Conservation (phyloP, 2,888 invertebrate species). For the Eustalomyia histrio region DNA sequence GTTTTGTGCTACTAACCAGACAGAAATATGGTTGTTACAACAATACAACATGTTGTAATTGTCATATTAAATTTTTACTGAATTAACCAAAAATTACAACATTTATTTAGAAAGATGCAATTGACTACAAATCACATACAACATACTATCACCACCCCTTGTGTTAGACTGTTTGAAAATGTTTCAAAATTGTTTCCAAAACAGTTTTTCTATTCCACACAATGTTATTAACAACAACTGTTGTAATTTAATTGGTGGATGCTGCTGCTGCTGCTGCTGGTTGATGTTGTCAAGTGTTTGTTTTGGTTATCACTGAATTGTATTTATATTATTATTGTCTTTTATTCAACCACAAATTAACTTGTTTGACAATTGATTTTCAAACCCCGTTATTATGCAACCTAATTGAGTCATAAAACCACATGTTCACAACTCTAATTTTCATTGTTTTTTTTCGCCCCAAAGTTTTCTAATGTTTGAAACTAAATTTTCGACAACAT, state of each 20-base stretch:
- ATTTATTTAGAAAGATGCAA: slow-evolving; percentile 16
- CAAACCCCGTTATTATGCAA: slow-evolving; percentile 75
- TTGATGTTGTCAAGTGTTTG: slow-evolving; percentile 48
- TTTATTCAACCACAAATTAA: slow-evolving; percentile 70
- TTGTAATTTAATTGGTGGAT: slow-evolving; percentile 56
- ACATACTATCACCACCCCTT: slow-evolving; percentile 8
- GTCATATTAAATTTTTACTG: slow-evolving; percentile 40
- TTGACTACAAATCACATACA: not conserved
- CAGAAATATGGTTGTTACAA: not conserved
- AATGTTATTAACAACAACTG: slow-evolving; percentile 54
- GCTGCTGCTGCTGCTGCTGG: slow-evolving; percentile 19
- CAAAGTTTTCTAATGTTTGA: not conserved
- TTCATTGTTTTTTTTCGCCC: slow-evolving; percentile 22
- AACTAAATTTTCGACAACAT: not conserved
- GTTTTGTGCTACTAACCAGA: too few relatives aligned
- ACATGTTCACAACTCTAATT: slow-evolving; percentile 76
- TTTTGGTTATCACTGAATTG: slow-evolving; percentile 7
- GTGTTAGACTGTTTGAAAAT: not conserved
- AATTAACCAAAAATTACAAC: not conserved
- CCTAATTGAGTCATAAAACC: slow-evolving; percentile 79
- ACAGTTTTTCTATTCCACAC: slow-evolving; percentile 9
- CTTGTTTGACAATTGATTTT: slow-evolving; percentile 70
- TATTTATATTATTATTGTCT: slow-evolving; percentile 18
- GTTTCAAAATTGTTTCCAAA: slow-evolving; percentile 18
- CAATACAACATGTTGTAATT: slow-evolving; percentile 24